Evolutionary conservation across 2,888 invertebrate species (phyloP), one percentile per base, ranked within the genome.

Genomic region (Teleogryllus oceanicus): DNA sequence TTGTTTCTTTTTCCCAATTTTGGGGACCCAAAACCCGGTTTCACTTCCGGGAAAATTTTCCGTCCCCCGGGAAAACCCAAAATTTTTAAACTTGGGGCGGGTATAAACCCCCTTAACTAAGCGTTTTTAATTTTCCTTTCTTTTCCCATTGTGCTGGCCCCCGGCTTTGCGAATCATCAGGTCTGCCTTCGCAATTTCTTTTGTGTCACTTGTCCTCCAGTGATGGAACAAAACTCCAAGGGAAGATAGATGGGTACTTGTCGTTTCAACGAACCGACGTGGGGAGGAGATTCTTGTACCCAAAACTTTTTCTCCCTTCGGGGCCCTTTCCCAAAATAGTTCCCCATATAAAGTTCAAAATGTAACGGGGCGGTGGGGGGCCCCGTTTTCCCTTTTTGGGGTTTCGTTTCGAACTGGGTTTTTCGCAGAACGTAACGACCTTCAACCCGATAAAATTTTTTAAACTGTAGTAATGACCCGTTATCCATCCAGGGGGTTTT

Each of bases 161-260:
- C 98, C 0, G 98, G 98, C 95, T 75, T 90, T 89, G 85, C 88
- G 91, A 79, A 99, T 97, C 96, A 99, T 97, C 91, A 0, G 94
- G 97, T 94, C 87, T 98, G 98, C 50, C 86, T 88, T 96, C 94
- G 11, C 92, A 98, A 89, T 86, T 97, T 97, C 84, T 91, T 90
- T 84, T 92, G 92, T 79, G 93, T 91, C 0, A 93, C 89, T 86
- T 99, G 98, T 0, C 95, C 96, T 75, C 90, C 90, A 0, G 93
- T 89, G 24, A 99, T 92, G 12, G 89, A 90, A 84, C 96, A 93
- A 12, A 96, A 88, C 88, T 88, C 80, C 37, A 77, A 80, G n/a
- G 79, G 80, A 74, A 82, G 89, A 89, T 85, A 91, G 89, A 85
- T 90, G 89, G 78, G 77, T 13, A 62, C 62, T 21, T 20, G 16